phyloP scores from a whole-genome alignment of 2,888 invertebrate species.

The Busseola fusca region DNA sequence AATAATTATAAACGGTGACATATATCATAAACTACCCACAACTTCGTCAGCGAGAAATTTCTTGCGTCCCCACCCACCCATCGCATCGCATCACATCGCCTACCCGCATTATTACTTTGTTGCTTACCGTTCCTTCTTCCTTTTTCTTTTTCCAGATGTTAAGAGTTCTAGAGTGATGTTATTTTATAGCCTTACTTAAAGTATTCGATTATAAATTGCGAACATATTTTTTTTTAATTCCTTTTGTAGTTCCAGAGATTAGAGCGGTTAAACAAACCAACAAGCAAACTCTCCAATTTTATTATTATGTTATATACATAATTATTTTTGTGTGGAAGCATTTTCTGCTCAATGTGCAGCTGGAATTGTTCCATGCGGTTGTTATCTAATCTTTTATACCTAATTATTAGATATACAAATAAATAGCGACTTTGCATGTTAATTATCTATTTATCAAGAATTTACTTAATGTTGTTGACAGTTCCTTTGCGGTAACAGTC shows the following conservation, averaged over 20 bases:
- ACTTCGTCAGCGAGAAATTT: no score
- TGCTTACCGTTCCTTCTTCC: neutral
- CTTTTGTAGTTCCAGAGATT: neutral
- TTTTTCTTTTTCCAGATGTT: neutral
- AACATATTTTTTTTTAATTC: neutral
- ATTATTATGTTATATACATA: neutral
- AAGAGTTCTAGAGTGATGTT: neutral
- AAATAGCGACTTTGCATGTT: conserved; percentile 30
- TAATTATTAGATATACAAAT: conserved; percentile 37
- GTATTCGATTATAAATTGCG: neutral
- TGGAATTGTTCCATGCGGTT: conserved; percentile 39
- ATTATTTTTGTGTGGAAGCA: conserved; percentile 5
- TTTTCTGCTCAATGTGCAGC: conserved; percentile 19
- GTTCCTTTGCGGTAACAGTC: conserved; percentile 21
- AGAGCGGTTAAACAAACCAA: neutral
- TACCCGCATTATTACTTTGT: no score
- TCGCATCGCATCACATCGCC: no score
- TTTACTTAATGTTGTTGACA: no score
- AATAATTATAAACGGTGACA: neutral
- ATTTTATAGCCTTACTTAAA: neutral
- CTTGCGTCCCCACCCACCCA: no score
- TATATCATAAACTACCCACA: no score
- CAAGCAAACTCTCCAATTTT: neutral
- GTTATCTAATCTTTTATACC: conserved; percentile 42
- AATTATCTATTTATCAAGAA: conserved; percentile 43